Percentiles rank a stretch among this genome's conserved stretches.
These are phyloP conservation scores for Abscondita cerata DNA, from an alignment of 2,888 invertebrate genomes.

Conservation along the genomic window DNA sequence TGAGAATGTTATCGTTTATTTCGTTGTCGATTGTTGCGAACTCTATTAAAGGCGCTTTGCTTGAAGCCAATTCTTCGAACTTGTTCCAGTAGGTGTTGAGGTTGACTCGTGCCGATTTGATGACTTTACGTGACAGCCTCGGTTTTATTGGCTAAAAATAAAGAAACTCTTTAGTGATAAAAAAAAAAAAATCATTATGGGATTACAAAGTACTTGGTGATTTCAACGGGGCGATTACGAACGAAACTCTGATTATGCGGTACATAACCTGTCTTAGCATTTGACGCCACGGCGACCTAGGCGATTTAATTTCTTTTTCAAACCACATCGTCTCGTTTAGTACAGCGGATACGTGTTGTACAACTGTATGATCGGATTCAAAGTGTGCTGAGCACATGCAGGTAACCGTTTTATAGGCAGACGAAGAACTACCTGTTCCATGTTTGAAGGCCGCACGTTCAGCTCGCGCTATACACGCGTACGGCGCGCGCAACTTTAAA, in stretches of 20 bases:
- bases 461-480: conserved; percentile 59
- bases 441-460: conserved; percentile 34
- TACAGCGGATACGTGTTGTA: conserved; percentile 15
- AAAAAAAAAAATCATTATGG: not conserved
- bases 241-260: conserved; percentile 16
- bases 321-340: conserved; percentile 62
- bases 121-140: conserved; percentile 64
- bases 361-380: conserved; percentile 23
- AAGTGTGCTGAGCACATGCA: conserved; percentile 50
- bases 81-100: conserved; percentile 71
- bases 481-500: conserved; percentile 48
- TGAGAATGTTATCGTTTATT: conserved; percentile 63
- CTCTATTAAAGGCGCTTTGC: conserved; percentile 30
- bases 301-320: conserved; percentile 58
- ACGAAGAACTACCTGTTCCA: conserved; percentile 30
- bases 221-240: conserved; percentile 15
- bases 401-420: conserved; percentile 51
- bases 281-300: conserved; percentile 66
- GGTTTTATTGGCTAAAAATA: conserved; percentile 65
- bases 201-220: too few relatives aligned
- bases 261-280: conserved; percentile 65
- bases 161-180: conserved; percentile 34
- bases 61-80: conserved; percentile 65
- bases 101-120: conserved; percentile 66
- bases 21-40: conserved; percentile 54